These are phyloP conservation scores for Lacerta bilineata DNA, from an alignment of 2,797 vertebrate genomes.

Conservation along the genomic window DNA sequence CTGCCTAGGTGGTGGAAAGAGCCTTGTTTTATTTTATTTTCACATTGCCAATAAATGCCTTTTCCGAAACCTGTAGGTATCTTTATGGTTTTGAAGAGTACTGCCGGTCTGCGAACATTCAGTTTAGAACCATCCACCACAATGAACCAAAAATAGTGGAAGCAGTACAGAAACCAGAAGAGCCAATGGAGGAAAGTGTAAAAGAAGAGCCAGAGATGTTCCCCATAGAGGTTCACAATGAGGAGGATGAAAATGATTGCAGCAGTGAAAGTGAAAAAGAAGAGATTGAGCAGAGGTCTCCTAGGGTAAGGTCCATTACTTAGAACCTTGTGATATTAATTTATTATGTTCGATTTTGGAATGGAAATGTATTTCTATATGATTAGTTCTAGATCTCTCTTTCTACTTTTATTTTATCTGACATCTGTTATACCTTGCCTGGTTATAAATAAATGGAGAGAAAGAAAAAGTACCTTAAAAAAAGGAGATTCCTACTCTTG, in stretches of 20 bases:
- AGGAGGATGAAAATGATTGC: conserved; percentile 84
- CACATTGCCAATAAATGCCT: neutral
- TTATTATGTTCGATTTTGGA: no score
- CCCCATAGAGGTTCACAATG: conserved; percentile 78
- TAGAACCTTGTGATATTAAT: no score
- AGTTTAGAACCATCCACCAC: conserved; percentile 96
- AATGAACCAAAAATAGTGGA: conserved; percentile 89
- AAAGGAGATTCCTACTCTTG: neutral
- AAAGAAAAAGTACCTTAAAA: no score
- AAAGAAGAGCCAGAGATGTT: conserved; percentile 80
- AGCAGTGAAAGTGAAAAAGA: conserved; percentile 91
- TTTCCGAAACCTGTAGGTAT: conserved; percentile 83
- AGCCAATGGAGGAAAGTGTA: conserved; percentile 80
- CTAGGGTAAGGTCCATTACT: conserved; percentile 78
- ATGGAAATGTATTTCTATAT: no score
- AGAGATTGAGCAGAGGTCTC: conserved; percentile 81
- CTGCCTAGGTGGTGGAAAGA: neutral
- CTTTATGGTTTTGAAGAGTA: conserved; percentile 98
- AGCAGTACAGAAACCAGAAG: conserved; percentile 75
- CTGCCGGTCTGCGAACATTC: conserved; percentile 94
- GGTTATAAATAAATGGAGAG: no score
- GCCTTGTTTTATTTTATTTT: neutral
- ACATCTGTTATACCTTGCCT: no score
- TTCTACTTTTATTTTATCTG: no score
- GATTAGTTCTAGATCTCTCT: no score